These are phyloP conservation scores for Platypus cylindrus DNA, from an alignment of 2,888 invertebrate species.

Conservation along the genomic window DNA sequence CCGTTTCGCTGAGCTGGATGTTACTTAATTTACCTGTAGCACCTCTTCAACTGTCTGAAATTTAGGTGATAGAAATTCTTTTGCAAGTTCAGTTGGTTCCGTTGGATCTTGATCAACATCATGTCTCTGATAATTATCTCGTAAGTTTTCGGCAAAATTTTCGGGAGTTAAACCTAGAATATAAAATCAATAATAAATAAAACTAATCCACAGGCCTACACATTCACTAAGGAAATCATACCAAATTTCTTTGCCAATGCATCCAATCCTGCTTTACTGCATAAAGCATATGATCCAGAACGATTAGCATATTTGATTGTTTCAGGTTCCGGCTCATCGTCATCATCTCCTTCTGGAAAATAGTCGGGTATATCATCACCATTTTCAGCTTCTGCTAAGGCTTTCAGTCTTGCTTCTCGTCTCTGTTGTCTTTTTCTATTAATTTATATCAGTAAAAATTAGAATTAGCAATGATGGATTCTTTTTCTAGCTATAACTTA, in stretches of 20 bases:
- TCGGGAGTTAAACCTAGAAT: conserved; percentile 68
- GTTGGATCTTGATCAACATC: conserved; percentile 86
- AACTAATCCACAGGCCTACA: background rate
- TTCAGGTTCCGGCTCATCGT: conserved; percentile 45
- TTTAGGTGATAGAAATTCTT: conserved; percentile 52
- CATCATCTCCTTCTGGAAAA: conserved; percentile 39
- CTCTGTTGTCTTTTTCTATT: conserved; percentile 39
- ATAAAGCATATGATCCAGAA: conserved; percentile 80
- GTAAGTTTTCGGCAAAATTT: conserved; percentile 90
- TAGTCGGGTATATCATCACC: conserved; percentile 49
- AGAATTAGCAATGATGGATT: too few species aligned
- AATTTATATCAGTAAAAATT: background rate
- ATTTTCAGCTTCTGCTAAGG: conserved; percentile 47
- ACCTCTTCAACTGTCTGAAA: conserved; percentile 53
- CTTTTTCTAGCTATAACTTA: conserved; percentile 2
- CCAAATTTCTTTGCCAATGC: conserved; percentile 19
- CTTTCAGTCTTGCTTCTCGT: conserved; percentile 35
- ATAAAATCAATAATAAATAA: conserved; percentile 39
- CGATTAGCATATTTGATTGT: conserved; percentile 74
- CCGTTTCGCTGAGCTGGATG: background rate
- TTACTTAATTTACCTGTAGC: conserved; percentile 39
- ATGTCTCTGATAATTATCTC: conserved; percentile 89
- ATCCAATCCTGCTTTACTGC: conserved; percentile 73
- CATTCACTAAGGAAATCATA: conserved; percentile 1
- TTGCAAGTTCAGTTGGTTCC: conserved; percentile 73